Percentiles rank a stretch among this genome's conserved stretches.
Evolutionary conservation across 2,113 vertebrate genomes (phyloP).

Genomic region (Lepisosteus oculatus): DNA sequence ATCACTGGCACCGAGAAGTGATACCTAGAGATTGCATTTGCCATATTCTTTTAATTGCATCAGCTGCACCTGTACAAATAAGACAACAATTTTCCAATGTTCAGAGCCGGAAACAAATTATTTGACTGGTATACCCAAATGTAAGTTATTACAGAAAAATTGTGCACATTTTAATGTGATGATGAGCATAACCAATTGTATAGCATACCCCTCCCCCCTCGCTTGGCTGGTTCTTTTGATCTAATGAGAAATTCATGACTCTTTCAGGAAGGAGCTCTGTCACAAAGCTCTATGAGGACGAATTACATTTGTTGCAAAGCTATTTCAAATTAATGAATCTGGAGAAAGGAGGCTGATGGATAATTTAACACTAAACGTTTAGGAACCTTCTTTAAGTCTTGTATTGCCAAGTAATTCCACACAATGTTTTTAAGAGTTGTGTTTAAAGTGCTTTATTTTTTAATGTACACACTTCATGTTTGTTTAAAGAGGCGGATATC

Average conservation of each 20-base stretch:
- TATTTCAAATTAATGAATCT: slow-evolving; percentile 47
- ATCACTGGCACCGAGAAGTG: background rate
- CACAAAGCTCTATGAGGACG: slow-evolving; percentile 38
- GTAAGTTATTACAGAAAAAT: too few species aligned
- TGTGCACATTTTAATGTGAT: background rate
- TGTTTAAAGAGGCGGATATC: background rate
- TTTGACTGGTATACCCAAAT: background rate
- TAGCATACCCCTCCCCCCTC: background rate
- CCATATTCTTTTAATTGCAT: slow-evolving; percentile 2
- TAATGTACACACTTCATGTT: background rate
- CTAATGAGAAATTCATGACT: slow-evolving; percentile 38
- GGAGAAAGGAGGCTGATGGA: slow-evolving; percentile 30
- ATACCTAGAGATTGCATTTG: background rate
- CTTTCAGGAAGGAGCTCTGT: slow-evolving; percentile 21
- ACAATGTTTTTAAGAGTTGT: background rate
- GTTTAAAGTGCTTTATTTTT: slow-evolving; percentile 2
- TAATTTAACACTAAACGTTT: slow-evolving; percentile 20
- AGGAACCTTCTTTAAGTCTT: background rate
- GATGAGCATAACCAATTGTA: slow-evolving; percentile 4
- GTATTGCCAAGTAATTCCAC: background rate
- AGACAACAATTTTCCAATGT: background rate
- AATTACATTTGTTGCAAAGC: slow-evolving; percentile 36
- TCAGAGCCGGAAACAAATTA: background rate
- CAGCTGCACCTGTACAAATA: background rate
- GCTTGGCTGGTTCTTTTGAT: slow-evolving; percentile 10